Evolutionary conservation across 1,140 invertebrate species (phyloP).

Genomic region (Drosophila takahashii): DNA sequence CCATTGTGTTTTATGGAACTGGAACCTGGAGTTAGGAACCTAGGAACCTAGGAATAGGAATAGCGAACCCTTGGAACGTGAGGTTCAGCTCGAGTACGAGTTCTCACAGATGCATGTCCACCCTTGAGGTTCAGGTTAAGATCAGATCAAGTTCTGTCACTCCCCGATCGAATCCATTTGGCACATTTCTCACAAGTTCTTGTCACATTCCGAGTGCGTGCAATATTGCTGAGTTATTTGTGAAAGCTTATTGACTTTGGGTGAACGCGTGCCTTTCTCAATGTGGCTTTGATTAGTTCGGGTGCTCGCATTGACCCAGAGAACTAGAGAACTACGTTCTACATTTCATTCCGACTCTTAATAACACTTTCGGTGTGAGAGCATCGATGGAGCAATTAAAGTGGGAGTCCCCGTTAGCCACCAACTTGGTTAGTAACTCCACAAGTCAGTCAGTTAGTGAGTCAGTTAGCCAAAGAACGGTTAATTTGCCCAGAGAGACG

Average conservation of each 20-base stretch:
- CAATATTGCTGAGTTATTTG: conserved; percentile 49
- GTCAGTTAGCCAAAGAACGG: conserved; percentile 55
- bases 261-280: conserved; percentile 47
- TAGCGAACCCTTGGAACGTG: conserved; percentile 52
- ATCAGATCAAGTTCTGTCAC: conserved; percentile 43
- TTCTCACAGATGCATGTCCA: conserved; percentile 52
- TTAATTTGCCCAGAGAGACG: conserved; percentile 62
- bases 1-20: conserved; percentile 79
- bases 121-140: conserved; percentile 24
- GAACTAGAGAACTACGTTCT: conserved; percentile 79
- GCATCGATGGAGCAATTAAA: conserved; percentile 69
- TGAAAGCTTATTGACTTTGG: conserved; percentile 56
- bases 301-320: conserved; percentile 78
- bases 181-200: conserved; percentile 28
- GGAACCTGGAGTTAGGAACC: conserved; percentile 32
- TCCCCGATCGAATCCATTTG: conserved; percentile 64
- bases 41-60: too few relatives aligned
- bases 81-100: conserved; percentile 66
- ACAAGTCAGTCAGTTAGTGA: conserved; percentile 29
- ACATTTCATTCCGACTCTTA: conserved; percentile 16
- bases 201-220: conserved; percentile 34
- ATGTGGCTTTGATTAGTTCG: conserved; percentile 66
- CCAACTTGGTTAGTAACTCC: conserved; percentile 23
- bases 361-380: conserved; percentile 29
- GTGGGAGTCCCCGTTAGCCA: conserved; percentile 36